Base-by-base conservation (phyloP, 2,888 invertebrate genomes). In the Eupeodes latifasciatus region DNA sequence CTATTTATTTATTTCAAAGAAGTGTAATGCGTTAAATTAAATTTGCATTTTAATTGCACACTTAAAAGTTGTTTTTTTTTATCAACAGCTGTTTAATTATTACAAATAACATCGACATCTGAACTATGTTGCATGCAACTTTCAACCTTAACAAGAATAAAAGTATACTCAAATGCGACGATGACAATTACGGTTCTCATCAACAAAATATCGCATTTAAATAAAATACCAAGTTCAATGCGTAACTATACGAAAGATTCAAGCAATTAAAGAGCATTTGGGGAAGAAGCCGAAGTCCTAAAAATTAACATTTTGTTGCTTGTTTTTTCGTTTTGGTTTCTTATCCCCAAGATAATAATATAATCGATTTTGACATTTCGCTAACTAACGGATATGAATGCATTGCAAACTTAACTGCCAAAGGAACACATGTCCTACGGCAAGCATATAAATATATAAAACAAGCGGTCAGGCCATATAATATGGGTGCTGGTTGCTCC, bases 21-120 rank as follows among this genome's bases (percentile, higher is more conserved):
- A 57, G 5, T 12, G 5, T 2, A 57, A 6, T 34, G 34, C 14
- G 14, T 59, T 2, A n/a, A 36, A 4, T 59, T 59, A 4, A 59
- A 59, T 34, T 59, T 59, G 4, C 59, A 59, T 59, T 69, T 69
- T 36, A 36, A 69, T 53, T 53, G 36, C 51, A 53, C 53, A 69
- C 1, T 5, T 27, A 27, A 19, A 66, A 12, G 5, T 0, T 9
- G 14, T 62, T 76, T 51, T 90, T 91, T 91, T 27, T 27, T 1
- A 92, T 92, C 92, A 93, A 93, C 93, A 93, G 93, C 92, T 93
- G 93, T 92, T 93, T 92, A 93, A 93, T 93, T 93, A 92, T 92
- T 91, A 92, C 92, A 93, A 92, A 74, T 75, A 59, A 66, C 59
- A 53, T 77, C 16, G 9, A 64, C 71, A 11, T 4, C 64, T 4